phyloP scores from a whole-genome alignment of 2,797 vertebrate species.

The Chelidonichthys spinosus region DNA sequence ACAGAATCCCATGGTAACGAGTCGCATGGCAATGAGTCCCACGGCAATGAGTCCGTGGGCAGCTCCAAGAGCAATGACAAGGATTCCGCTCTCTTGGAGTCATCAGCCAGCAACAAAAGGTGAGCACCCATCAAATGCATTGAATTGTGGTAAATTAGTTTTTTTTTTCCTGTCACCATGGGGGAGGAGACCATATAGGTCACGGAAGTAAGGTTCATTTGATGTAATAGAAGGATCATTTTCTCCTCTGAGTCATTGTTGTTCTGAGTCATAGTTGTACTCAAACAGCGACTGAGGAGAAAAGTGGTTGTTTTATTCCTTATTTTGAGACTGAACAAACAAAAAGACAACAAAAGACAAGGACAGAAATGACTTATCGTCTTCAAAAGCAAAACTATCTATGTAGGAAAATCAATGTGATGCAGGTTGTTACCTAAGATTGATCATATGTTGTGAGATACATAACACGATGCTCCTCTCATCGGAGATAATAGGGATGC shows the following conservation, averaged over 20 bases:
- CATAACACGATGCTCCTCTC: not conserved
- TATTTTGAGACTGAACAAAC: not conserved
- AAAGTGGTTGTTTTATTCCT: not conserved
- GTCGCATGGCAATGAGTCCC: slow-evolving; percentile 86
- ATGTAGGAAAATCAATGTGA: not conserved
- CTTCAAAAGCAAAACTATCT: not conserved
- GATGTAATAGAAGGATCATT: slow-evolving; percentile 35
- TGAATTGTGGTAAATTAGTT: not conserved
- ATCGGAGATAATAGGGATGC: not conserved
- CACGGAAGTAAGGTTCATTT: slow-evolving; percentile 63
- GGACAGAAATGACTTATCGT: not conserved
- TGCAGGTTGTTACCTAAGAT: not conserved
- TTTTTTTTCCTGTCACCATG: slow-evolving; percentile 1
- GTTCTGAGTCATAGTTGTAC: slow-evolving; percentile 29
- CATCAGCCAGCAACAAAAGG: slow-evolving; percentile 88
- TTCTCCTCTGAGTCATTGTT: slow-evolving; percentile 50
- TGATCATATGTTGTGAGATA: not conserved
- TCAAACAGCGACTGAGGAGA: not conserved
- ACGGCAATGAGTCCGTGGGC: slow-evolving; percentile 86
- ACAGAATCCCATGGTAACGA: slow-evolving; percentile 88
- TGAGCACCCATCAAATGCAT: slow-evolving; percentile 68
- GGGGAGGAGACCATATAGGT: slow-evolving; percentile 49
- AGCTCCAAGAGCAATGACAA: slow-evolving; percentile 85
- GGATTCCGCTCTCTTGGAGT: slow-evolving; percentile 87
- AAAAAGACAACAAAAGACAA: not conserved